phyloP scores from a whole-genome alignment of 2,888 invertebrate species.

The Altica lythri region DNA sequence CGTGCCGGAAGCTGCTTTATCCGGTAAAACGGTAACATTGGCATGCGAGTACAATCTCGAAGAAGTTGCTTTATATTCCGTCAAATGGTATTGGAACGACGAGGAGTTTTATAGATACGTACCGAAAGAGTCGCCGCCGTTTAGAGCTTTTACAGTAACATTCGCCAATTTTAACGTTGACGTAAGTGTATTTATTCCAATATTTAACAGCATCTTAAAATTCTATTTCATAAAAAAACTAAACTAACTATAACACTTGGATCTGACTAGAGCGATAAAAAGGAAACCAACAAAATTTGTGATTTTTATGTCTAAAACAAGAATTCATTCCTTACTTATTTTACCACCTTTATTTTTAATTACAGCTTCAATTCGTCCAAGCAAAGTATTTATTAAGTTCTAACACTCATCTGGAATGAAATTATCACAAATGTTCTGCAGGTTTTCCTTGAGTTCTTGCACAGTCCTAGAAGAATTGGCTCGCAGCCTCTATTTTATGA shows the following conservation, averaged over 20 bases:
- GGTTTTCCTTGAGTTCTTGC: too few species aligned
- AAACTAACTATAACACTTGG: too few species aligned
- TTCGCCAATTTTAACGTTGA: slow-evolving; percentile 57
- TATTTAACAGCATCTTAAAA: too few species aligned
- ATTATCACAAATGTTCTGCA: too few species aligned
- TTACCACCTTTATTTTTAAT: too few species aligned
- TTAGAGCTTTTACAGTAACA: slow-evolving; percentile 58
- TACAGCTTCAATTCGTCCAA: too few species aligned
- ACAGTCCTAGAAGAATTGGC: too few species aligned
- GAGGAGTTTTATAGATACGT: slow-evolving; percentile 63
- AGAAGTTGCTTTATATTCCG: slow-evolving; percentile 59
- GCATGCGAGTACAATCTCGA: slow-evolving; percentile 62
- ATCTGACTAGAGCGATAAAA: background rate
- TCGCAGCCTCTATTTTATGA: too few species aligned
- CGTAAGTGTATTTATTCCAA: slow-evolving; percentile 54
- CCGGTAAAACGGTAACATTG: slow-evolving; percentile 58
- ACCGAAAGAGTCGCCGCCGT: slow-evolving; percentile 61
- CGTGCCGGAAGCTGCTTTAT: slow-evolving; percentile 58
- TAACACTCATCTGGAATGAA: too few species aligned
- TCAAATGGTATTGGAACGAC: slow-evolving; percentile 63
- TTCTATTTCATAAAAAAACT: too few species aligned
- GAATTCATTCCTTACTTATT: background rate
- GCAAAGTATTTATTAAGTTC: too few species aligned
- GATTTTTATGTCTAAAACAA: background rate
- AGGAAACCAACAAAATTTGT: background rate